Evolutionary conservation across 1,140 invertebrate genomes (phyloP).

Genomic region (Lucilia cuprina): DNA sequence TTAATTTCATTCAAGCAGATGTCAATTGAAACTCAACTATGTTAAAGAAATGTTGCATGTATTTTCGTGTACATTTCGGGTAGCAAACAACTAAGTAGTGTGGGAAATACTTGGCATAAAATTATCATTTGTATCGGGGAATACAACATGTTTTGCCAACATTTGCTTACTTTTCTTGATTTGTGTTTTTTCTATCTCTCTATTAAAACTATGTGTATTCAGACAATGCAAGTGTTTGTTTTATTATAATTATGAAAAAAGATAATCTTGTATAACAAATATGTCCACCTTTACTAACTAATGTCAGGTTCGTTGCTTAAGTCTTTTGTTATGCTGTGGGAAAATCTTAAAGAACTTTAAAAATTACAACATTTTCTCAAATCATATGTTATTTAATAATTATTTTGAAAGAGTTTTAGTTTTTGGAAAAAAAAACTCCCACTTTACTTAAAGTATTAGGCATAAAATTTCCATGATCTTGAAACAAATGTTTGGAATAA

Average conservation of each 20-base stretch:
- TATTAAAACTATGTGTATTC: not conserved
- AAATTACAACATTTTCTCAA: not conserved
- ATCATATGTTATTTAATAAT: not conserved
- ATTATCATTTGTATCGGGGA: not conserved
- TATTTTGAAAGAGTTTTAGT: not conserved
- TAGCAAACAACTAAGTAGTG: not conserved
- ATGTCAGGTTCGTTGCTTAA: slow-evolving; percentile 37
- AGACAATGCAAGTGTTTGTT: not conserved
- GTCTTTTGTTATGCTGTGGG: slow-evolving; percentile 37
- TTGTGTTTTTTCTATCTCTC: not conserved
- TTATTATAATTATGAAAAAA: slow-evolving; percentile 12
- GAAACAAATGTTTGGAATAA: not conserved
- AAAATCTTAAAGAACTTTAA: not conserved
- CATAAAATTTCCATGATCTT: not conserved
- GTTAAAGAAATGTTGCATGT: not conserved
- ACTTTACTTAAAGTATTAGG: not conserved
- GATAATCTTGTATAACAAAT: not conserved
- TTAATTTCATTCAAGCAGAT: slow-evolving; percentile 11
- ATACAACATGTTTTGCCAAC: slow-evolving; percentile 13
- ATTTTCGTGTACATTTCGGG: not conserved
- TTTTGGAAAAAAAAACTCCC: not conserved
- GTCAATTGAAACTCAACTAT: not conserved
- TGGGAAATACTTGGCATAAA: not conserved
- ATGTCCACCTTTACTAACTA: not conserved
- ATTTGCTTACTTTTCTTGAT: not conserved